Base-by-base conservation (phyloP, 2,888 invertebrate species). In the Saturnia pavonia region DNA sequence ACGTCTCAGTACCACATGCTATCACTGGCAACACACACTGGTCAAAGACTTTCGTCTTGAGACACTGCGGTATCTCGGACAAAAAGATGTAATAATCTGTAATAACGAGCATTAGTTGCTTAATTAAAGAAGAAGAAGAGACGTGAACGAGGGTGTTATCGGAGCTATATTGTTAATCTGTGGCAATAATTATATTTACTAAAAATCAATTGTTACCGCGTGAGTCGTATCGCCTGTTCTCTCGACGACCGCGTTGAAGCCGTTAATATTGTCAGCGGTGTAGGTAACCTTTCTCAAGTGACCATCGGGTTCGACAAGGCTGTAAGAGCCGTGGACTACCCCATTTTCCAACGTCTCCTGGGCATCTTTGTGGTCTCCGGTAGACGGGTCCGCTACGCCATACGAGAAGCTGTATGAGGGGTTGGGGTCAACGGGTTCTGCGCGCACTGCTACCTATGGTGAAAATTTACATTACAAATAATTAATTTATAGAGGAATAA, bases 161-260 rank as follows among this genome's bases (percentile, higher is more conserved):
- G 34, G 34, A 34, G 3, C 34, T 4, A 2, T 7, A 54, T n/a
- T n/a, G n/a, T 16, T 48, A 48, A 2, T 16, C 48, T 48, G 2
- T 1, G 1, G 8, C 2, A 54, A 54, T 54, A 54, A 54, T 34
- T 34, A 34, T 34, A 48, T 19, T n/a, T 19, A 48, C 48, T 48
- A 48, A 48, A 16, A 48, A 16, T 43, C 43, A 43, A 43, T 43
- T 43, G 12, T 48, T 70, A 93, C 91, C 75, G 88, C 90, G 77
- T 93, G 92, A 40, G 87, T 87, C 42, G 86, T 82, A 11, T 81
- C 89, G 1, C 94, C 94, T 3, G 92, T 89, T 80, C 94, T 89
- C 77, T 94, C 94, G 3, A 94, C 94, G 9, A 94, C 94, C 9
- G 94, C 94, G 76, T 94, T 94, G 86, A 94, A 94, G 0, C 94